Percentiles rank a stretch among this genome's conserved stretches.
Evolutionary conservation across 2,888 invertebrate genomes (phyloP).

Genomic region (Lithophane socia): DNA sequence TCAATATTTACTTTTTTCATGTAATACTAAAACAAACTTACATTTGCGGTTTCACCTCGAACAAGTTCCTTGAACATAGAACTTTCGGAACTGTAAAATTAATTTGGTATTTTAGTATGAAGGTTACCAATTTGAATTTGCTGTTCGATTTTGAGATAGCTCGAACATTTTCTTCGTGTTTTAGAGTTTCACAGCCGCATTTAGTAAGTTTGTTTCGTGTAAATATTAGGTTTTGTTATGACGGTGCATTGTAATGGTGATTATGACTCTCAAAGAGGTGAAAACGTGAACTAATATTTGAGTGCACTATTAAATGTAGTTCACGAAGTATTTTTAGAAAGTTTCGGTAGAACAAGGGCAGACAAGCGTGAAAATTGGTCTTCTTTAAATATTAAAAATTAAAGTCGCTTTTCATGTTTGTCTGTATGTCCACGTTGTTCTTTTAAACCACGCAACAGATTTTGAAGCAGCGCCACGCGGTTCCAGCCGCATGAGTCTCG

Average conservation of each 20-base stretch:
- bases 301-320: conserved; percentile 55
- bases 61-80: not conserved
- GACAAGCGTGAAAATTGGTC: not conserved
- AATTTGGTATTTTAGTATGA: conserved; percentile 55
- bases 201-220: conserved; percentile 50
- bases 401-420: too few species aligned
- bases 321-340: conserved; percentile 63
- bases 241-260: conserved; percentile 63
- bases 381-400: not conserved
- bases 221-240: conserved; percentile 67
- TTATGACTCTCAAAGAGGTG: conserved; percentile 63
- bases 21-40: conserved; percentile 50
- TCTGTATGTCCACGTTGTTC: too few species aligned
- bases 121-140: conserved; percentile 49
- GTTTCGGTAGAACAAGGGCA: conserved; percentile 15
- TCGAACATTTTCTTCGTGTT: not conserved
- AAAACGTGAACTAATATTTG: conserved; percentile 65
- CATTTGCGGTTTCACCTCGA: conserved; percentile 12
- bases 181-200: conserved; percentile 23
- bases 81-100: conserved; percentile 17
- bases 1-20: conserved; percentile 68
- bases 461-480: too few species aligned
- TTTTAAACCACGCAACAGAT: too few species aligned
- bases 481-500: too few species aligned
- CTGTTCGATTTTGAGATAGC: not conserved